These are phyloP conservation scores for Hycleus phaleratus DNA, from an alignment of 1,140 invertebrate species.

Conservation along the genomic window DNA sequence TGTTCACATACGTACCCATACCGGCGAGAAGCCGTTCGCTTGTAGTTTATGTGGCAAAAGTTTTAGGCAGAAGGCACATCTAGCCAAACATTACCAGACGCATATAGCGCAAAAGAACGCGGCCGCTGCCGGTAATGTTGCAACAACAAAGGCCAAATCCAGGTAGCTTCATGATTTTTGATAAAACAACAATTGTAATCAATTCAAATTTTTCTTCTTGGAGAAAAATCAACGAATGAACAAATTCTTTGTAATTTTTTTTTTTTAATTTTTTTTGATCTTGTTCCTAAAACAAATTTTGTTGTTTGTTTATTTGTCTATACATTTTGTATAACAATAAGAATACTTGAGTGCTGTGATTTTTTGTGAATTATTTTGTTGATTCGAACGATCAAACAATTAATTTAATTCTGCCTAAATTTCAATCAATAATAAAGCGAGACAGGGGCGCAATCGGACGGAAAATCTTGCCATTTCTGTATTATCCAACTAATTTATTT, in stretches of 20 bases:
- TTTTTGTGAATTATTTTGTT: slow-evolving; percentile 19
- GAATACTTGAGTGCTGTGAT: slow-evolving; percentile 32
- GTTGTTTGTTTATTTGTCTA: slow-evolving; percentile 26
- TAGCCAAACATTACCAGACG: slow-evolving; percentile 96
- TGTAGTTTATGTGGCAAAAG: slow-evolving; percentile 84
- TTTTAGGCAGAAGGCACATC: slow-evolving; percentile 91
- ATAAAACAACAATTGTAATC: too few relatives aligned
- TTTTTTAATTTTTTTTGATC: background rate
- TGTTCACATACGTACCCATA: slow-evolving; percentile 85
- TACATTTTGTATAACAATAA: background rate
- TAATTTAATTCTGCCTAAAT: slow-evolving; percentile 29
- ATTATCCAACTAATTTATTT: slow-evolving; percentile 28
- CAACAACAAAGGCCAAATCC: slow-evolving; percentile 34
- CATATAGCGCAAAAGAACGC: slow-evolving; percentile 74
- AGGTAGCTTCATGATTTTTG: slow-evolving; percentile 28
- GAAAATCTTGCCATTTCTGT: slow-evolving; percentile 39
- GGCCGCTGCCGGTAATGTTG: slow-evolving; percentile 34
- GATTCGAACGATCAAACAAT: slow-evolving; percentile 8
- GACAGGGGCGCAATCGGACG: too few relatives aligned
- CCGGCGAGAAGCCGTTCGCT: slow-evolving; percentile 83
- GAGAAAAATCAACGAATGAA: too few relatives aligned
- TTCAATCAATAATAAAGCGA: slow-evolving; percentile 1
- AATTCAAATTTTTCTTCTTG: too few relatives aligned
- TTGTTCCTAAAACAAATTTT: slow-evolving; percentile 36
- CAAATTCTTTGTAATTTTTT: too few relatives aligned